Base-by-base conservation (phyloP, 2,888 invertebrate genomes). In the Nebria brevicollis region DNA sequence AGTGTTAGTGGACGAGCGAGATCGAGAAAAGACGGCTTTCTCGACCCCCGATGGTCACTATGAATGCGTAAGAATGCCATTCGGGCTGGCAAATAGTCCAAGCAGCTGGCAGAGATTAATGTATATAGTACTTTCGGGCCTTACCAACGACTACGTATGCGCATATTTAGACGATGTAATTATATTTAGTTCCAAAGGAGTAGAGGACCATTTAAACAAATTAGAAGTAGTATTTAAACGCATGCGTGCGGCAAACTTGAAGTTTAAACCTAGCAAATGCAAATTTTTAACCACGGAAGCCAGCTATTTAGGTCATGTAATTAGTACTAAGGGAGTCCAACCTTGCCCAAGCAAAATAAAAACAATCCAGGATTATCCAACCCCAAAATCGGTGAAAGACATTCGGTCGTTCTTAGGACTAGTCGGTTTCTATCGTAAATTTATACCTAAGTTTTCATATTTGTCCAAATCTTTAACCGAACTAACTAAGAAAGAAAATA, bases 21-120 rank as follows among this genome's bases (percentile, higher is more conserved):
- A 86, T 77, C 76, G 83, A 8, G 82, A 83, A 1, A 87, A 88
- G 80, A 87, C 87, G 0, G 87, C 85, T 1, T 86, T 88, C 72
- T 85, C 84, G 5, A 87, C 86, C 6, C 84, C 85, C 0, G 83
- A 83, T 41, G 85, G 86, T 2, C 84, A 86, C 77, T 87, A 83
- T 66, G 83, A 86, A 82, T 87, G 82, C 75, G 81, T 83, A 1
- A 66, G 83, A 0, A 85, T 87, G 85, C 85, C 86, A 5, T 88
- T 87, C 70, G 87, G 87, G 8, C 82, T 87, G 0, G 79, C 83
- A n/a, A 85, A 85, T 66, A 85, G 86, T 0, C 85, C 86, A 6
- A 83, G 83, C 3, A 85, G 85, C 2, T 88, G 86, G 81, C 86
- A 86, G 77, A 77, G 85, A 7, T 72, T 86, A 26, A 86, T 87